phyloP scores from a whole-genome alignment of 1,140 invertebrate species.

The Nasonia longicornis region DNA sequence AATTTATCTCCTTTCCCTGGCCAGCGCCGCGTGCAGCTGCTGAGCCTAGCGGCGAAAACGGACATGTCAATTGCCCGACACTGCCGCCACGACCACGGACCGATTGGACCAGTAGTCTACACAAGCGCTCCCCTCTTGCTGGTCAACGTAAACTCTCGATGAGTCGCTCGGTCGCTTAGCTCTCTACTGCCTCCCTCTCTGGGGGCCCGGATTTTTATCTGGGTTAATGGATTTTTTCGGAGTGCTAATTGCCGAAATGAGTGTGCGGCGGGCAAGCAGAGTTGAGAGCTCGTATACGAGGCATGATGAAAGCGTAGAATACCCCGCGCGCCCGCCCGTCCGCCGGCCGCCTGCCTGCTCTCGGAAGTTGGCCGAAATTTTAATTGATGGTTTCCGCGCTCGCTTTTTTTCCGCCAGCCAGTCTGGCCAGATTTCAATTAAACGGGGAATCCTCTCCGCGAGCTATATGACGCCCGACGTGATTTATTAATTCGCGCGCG shows the following conservation, averaged over 20 bases:
- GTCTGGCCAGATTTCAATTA: background rate
- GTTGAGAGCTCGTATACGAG: background rate
- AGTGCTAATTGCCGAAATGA: constrained; percentile 36
- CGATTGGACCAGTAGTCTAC: background rate
- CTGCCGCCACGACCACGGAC: constrained; percentile 1
- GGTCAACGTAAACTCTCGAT: background rate
- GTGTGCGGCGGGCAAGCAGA: background rate
- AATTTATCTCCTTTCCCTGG: constrained; percentile 41
- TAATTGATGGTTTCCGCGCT: constrained; percentile 36
- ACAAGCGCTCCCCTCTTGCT: background rate
- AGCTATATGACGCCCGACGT: background rate
- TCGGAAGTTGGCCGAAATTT: constrained; percentile 24
- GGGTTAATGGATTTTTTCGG: constrained; percentile 39
- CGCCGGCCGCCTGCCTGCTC: background rate
- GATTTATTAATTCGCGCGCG: background rate
- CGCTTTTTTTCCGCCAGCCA: background rate
- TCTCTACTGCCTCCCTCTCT: background rate
- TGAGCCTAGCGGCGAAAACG: constrained; percentile 21
- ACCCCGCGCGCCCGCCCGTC: background rate
- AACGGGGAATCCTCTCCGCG: background rate
- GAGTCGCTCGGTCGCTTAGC: background rate
- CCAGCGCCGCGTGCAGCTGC: background rate
- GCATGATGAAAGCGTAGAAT: background rate
- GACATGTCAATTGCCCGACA: constrained; percentile 38
- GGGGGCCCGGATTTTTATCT: constrained; percentile 5